Base-by-base conservation (phyloP, 2,113 vertebrate genomes). In the Craseonycteris thonglongyai region DNA sequence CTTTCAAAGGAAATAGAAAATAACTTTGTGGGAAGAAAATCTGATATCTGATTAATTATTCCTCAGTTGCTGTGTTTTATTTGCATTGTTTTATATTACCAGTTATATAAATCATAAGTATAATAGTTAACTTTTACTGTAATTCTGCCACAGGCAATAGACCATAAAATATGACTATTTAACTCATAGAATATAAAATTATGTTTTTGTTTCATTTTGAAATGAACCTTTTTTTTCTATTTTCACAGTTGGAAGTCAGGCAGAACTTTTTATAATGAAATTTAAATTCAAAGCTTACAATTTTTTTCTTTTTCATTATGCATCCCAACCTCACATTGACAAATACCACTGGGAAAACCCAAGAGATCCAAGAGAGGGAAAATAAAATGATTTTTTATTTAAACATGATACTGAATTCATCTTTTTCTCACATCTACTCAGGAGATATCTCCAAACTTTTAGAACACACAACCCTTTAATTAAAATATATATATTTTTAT, bases 171-270 rank as follows among this genome's bases (percentile, higher is more conserved):
- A 54, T 66, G 24, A 15, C 40, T 83, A 19, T 84, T 82, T 93
- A 68, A 66, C 61, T 75, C 35, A 78, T 14, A 78, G 69, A 84
- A 54, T 81, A 72, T 59, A 79, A 93, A 93, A 47, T 63, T 12
- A 84, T 86, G 12, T 49, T 90, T 90, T 92, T 51, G 38, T 90
- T 90, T 95, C n/a, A 35, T 90, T 94, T 95, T 58, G 47, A 92
- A 93, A 84, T 90, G 80, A 16, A 59, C 16, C 26, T 35, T 96
- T 93, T 93, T 96, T 93, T 93, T 93, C 26, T 88, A 3, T 88
- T 88, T 95, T 91, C 40, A 59, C 30, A 88, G 19, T 79, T 79
- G 30, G 42, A 88, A 76, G 10, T 85, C 38, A 89, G 19, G 38
- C 33, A 92, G 66, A 81, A 95, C n/a, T 85, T 92, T 90, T 68